Evolutionary conservation across 2,888 invertebrate genomes (phyloP).

Genomic region (Gymnocheta viridis): DNA sequence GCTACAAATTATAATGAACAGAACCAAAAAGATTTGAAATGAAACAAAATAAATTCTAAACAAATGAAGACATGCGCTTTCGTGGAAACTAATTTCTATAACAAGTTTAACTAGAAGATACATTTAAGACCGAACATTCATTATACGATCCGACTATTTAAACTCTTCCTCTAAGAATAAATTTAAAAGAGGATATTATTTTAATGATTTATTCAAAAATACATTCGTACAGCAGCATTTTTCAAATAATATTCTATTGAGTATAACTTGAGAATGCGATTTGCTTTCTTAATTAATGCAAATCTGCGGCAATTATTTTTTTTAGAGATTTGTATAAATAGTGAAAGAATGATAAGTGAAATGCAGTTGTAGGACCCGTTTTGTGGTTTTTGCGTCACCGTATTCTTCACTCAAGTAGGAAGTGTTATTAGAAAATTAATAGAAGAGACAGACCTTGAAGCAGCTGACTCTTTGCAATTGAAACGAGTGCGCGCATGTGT

Average conservation of each 20-base stretch:
- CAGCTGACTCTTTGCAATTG: slow-evolving; percentile 19
- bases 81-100: neutral
- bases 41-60: neutral
- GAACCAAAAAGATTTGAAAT: neutral
- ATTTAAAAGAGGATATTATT: neutral
- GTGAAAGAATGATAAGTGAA: neutral
- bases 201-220: neutral
- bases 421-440: slow-evolving; percentile 4
- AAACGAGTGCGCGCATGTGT: neutral
- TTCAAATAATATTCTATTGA: neutral
- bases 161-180: neutral
- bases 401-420: neutral
- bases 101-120: no score
- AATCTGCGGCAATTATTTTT: slow-evolving; percentile 23
- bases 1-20: neutral
- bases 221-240: no score
- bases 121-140: no score
- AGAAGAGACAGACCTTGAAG: slow-evolving; percentile 3
- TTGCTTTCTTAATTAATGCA: slow-evolving; percentile 15
- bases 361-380: slow-evolving; percentile 30
- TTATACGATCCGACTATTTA: no score
- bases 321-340: neutral
- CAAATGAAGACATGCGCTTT: neutral
- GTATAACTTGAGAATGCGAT: neutral
- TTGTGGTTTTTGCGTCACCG: neutral